Conservation (phyloP, 2,113 vertebrate species). For the Prionailurus bengalensis region DNA sequence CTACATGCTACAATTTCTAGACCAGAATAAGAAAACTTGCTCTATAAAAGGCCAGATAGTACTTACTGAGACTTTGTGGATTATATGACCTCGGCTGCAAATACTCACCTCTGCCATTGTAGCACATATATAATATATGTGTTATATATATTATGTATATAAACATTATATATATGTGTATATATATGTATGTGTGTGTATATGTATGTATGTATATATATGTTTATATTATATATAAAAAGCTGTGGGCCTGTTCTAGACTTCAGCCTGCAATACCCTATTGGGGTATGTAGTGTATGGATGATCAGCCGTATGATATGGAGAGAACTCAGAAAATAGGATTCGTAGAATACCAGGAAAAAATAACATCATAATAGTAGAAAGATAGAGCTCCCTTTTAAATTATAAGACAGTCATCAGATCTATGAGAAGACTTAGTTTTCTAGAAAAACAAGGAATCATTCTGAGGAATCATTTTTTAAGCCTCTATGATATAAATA, state of each 20-base stretch:
- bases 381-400: background rate
- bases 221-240: background rate
- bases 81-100: background rate
- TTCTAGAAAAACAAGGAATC: background rate
- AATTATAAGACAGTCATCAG: background rate
- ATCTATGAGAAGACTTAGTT: background rate
- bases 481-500: background rate
- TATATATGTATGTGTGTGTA: no score
- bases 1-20: background rate
- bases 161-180: no score
- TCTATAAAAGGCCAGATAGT: background rate
- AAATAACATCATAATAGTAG: background rate
- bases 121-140: background rate
- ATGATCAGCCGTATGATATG: background rate
- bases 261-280: background rate
- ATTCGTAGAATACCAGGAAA: background rate
- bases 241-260: background rate
- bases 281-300: background rate
- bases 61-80: background rate
- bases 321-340: background rate
- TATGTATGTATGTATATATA: no score
- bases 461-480: background rate
- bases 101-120: background rate
- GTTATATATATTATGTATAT: no score
- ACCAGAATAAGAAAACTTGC: background rate